Conservation (phyloP, 1,140 invertebrate species). For the Drosophila ironensis region DNA sequence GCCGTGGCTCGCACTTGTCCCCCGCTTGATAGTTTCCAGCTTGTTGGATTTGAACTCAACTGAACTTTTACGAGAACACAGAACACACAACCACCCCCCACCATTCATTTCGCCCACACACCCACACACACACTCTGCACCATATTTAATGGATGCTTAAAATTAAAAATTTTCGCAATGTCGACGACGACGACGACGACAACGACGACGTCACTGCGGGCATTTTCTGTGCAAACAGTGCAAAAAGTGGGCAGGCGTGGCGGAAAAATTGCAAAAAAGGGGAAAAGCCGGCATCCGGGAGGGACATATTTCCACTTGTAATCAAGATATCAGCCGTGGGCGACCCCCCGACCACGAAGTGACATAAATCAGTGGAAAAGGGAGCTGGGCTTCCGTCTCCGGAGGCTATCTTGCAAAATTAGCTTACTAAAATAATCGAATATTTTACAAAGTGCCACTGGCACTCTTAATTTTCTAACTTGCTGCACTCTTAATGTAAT, state of each 20-base stretch:
- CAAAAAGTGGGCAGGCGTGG: background rate
- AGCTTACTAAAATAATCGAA: conserved; percentile 65
- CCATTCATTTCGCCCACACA: conserved; percentile 2
- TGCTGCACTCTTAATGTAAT: conserved; percentile 24
- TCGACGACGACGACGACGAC: conserved; percentile 44
- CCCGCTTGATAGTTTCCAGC: conserved; percentile 71
- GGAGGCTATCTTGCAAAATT: conserved; percentile 39
- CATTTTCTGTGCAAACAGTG: conserved; percentile 39
- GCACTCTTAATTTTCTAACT: conserved; percentile 15
- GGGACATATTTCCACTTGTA: conserved; percentile 68
- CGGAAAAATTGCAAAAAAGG: background rate
- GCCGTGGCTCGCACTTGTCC: conserved; percentile 20
- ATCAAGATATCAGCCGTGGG: conserved; percentile 68
- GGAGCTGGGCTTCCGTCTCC: conserved; percentile 20
- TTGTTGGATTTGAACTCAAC: conserved; percentile 77
- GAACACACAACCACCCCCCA: conserved; percentile 21
- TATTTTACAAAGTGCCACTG: conserved; percentile 38
- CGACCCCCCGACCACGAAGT: conserved; percentile 33
- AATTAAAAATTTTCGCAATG: conserved; percentile 59
- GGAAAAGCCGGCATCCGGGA: background rate
- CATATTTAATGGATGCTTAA: conserved; percentile 63
- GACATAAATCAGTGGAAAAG: conserved; percentile 41
- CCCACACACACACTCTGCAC: conserved; percentile 16
- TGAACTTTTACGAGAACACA: conserved; percentile 67
- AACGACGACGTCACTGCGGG: conserved; percentile 48